Evolutionary conservation across 2,113 vertebrate genomes (phyloP), one percentile per base, ranked within the genome.

Genomic region (Apodemus speciosus): DNA sequence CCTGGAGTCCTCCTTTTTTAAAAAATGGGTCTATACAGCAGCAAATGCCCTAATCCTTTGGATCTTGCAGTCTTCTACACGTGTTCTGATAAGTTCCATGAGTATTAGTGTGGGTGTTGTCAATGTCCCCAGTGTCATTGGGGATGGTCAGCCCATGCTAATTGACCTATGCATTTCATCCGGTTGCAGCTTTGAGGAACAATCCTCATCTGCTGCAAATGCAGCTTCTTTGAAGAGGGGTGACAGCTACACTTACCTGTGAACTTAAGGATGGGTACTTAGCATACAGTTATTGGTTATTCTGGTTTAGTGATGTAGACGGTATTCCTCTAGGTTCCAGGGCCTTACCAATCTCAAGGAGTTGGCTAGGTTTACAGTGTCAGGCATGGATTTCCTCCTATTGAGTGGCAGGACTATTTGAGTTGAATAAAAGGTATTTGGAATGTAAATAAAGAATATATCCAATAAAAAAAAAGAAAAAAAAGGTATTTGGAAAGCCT

Each of bases 401-500:
- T 16, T 43, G 21, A 60, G 6, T 9, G 14, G 25, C 23, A 30
- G 23, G 35, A 30, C 25, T 40, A 60, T 6, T 23, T 89, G 35
- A 68, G 40, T 76, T 85, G 25, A 72, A 66, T 87, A 85, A 80
- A 93, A 93, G 58, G 86, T 40, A 62, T 8, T 81, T 72, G 49
- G 35, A 94, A 95, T n/a, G n/a, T n/a, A n/a, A n/a, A n/a, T n/a
- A n/a, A n/a, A n/a, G n/a, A n/a, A n/a, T n/a, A n/a, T n/a, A n/a
- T n/a, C n/a, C n/a, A n/a, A n/a, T n/a, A n/a, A n/a, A n/a, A n/a
- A n/a, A n/a, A n/a, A n/a, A n/a, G n/a, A n/a, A n/a, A n/a, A n/a
- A 85, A 80, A 93, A 93, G 58, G 86, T 40, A 62, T 8, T 81
- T 72, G 49, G 35, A 94, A 95, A 90, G 32, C 66, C 79, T 94